Base-by-base conservation (phyloP, 2,888 invertebrate genomes). In the Drosophila siamana region DNA sequence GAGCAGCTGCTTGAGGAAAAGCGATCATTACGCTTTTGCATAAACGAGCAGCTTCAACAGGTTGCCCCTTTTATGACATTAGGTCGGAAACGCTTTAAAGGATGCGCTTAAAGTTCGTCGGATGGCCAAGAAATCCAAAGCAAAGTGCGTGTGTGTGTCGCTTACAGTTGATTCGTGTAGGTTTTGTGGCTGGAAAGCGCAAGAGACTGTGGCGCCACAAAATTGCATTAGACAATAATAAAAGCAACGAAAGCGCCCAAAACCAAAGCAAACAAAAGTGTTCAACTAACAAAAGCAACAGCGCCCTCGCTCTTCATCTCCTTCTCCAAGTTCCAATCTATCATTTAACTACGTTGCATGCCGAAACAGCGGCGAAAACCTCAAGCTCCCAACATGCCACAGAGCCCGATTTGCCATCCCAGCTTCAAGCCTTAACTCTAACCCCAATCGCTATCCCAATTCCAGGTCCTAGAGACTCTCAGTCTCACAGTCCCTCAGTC, bases 181-280 rank as follows among this genome's bases (percentile, higher is more conserved):
- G n/a, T n/a, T n/a, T n/a, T n/a, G n/a, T n/a, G n/a, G n/a, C n/a
- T n/a, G n/a, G n/a, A n/a, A n/a, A n/a, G 22, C 28, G 26, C 46
- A 54, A 40, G 44, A 51, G 70, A 56, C 40, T 69, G 57, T 46
- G 55, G 40, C 47, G 43, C 74, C 51, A 19, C 71, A 60, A 55
- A 86, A 83, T 80, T 77, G 65, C 83, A 86, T 81, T 83, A 80
- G 80, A 77, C 66, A 83, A 80, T 72, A 68, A 68, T 59, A 57
- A 48, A 50, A 19, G n/a, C 15, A 16, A 16, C 40, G 9, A 68
- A 13, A 13, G 30, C 6, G 60, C n/a, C 40, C n/a, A n/a, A n/a
- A n/a, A n/a, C n/a, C n/a, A n/a, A 48, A 54, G 60, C 68, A 74
- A 74, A 71, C 16, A 16, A 16, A 74, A 74, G 48, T 64, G 50